These are phyloP conservation scores for Myiagra hebetior DNA, from an alignment of 2,113 vertebrate species.

Conservation along the genomic window DNA sequence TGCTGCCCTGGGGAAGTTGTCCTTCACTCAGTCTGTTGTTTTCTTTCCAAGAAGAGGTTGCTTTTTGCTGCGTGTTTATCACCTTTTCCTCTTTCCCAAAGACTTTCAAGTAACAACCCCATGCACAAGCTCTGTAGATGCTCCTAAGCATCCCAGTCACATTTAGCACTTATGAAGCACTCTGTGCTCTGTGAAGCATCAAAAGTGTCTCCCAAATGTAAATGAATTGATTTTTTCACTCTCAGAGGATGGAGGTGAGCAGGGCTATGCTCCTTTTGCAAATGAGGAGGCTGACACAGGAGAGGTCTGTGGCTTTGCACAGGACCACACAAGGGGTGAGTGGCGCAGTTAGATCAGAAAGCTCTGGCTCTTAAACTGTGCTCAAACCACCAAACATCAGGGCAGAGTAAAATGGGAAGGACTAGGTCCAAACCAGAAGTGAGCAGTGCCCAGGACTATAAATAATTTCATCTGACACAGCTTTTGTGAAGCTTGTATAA, in stretches of 20 bases:
- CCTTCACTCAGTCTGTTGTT: not conserved
- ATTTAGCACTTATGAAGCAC: not conserved
- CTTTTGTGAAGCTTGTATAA: not conserved
- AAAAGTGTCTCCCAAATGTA: not conserved
- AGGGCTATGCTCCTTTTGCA: not conserved
- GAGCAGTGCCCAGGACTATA: not conserved
- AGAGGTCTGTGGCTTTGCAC: accelerated
- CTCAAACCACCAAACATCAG: not conserved
- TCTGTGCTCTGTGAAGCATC: not conserved
- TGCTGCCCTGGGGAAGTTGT: not conserved
- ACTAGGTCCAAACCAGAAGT: not conserved
- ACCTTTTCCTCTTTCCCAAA: not conserved
- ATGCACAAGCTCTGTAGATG: not conserved
- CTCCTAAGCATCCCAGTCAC: not conserved
- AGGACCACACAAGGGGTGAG: not conserved
- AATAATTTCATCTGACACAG: not conserved
- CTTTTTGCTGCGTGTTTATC: not conserved
- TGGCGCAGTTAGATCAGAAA: not conserved
- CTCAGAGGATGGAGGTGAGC: not conserved
- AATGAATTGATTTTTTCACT: not conserved
- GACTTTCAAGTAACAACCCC: not conserved
- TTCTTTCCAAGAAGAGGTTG: not conserved
- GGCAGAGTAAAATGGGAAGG: not conserved
- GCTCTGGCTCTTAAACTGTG: not conserved
- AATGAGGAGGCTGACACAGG: not conserved